These are phyloP conservation scores for Campaea margaritaria DNA, from an alignment of 2,888 invertebrate genomes.

Conservation along the genomic window DNA sequence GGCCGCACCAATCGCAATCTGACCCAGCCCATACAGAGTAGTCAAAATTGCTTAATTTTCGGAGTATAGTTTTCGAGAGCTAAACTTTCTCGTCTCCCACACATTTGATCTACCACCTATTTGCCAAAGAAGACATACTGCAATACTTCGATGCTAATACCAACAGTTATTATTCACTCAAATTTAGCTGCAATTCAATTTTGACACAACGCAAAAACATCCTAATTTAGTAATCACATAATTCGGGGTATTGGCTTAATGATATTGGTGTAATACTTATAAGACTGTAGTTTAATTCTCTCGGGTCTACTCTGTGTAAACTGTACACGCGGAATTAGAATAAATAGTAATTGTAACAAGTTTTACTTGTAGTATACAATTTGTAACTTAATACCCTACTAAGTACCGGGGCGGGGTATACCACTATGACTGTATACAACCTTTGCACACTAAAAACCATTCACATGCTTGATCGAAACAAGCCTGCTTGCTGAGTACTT, in stretches of 20 bases:
- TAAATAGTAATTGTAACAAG: too few relatives aligned
- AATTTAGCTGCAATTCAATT: slow-evolving; percentile 39
- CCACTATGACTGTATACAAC: too few relatives aligned
- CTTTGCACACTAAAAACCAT: too few relatives aligned
- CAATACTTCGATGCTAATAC: slow-evolving; percentile 51
- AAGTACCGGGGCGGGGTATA: too few relatives aligned
- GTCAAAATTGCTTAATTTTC: too few relatives aligned
- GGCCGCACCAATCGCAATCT: too few relatives aligned
- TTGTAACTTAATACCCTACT: too few relatives aligned
- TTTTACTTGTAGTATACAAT: too few relatives aligned
- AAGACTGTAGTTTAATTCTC: background rate
- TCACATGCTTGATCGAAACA: too few relatives aligned
- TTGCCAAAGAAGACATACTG: slow-evolving; percentile 30
- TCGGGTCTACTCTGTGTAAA: slow-evolving; percentile 1
- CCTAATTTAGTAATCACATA: background rate
- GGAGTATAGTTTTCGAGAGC: background rate
- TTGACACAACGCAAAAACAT: slow-evolving; percentile 29
- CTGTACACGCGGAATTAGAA: background rate
- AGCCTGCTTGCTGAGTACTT: too few relatives aligned
- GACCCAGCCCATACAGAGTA: too few relatives aligned
- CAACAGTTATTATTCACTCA: slow-evolving; percentile 42
- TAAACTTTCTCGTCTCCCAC: slow-evolving; percentile 10
- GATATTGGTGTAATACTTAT: background rate
- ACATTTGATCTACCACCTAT: slow-evolving; percentile 8
- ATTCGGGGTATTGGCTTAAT: background rate